Evolutionary conservation across 2,797 vertebrate species (phyloP), one percentile per base, ranked within the genome.

Genomic region (Rhincodon typus): DNA sequence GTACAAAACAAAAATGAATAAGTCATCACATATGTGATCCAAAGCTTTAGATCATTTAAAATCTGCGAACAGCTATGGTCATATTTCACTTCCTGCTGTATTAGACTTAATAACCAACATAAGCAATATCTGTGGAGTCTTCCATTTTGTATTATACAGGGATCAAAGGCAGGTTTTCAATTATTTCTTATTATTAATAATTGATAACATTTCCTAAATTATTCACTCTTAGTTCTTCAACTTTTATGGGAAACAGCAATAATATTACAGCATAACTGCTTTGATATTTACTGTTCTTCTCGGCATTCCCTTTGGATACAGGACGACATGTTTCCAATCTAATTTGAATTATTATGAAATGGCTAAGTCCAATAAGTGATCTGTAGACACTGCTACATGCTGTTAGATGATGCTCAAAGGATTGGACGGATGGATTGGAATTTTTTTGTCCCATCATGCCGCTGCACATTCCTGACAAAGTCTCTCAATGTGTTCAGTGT

Each of bases 151-250:
- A 84, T 42, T 84, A 42, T 84, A 46, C 42, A 84, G 42, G 38
- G 21, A 84, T 84, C 82, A 84, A 84, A 84, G 21, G 19, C 82
- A 84, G 82, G 46, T 23, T 84, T 84, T 21, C 21, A 84, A 84
- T 84, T 84, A 84, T 84, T 84, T 84, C 38, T 46, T 84, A 46
- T 84, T 42, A 84, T 84, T 46, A 84, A 84, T 93, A 93, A 93
- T 93, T 69, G 66, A 93, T 93, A 91, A 91, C 57, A 69, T 67
- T 66, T 84, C 42, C 67, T 93, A 69, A 93, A 69, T 93, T 42
- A 93, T 93, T 67, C 38, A 93, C 25, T 38, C 88, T 93, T 42
- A 42, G 90, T 34, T 69, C 23, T 57, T 62, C 57, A 91, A 42
- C 67, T 93, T 93, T 66, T 67, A 67, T 13, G n/a, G 90, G 90